A percentile compares a stretch with the other conserved stretches of the same genome.
phyloP scores from a whole-genome alignment of 2,113 vertebrate genomes.

The Tachysurus vachellii region DNA sequence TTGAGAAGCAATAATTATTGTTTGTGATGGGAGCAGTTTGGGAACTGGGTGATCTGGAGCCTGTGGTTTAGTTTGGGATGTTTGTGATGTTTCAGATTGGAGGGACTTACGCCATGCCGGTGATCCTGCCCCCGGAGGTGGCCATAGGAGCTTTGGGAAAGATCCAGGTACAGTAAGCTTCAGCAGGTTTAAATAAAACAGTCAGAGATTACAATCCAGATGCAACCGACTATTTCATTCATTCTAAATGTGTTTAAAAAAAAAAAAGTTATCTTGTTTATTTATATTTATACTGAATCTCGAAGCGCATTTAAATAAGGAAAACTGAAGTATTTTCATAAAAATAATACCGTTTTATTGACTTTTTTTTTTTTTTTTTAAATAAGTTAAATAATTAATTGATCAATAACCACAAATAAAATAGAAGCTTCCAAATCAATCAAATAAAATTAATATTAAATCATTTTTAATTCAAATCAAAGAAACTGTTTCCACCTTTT shows the following conservation, averaged over 20 bases:
- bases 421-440: not conserved
- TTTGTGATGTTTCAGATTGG: constrained; percentile 78
- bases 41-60: not conserved
- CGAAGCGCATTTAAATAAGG: too few species aligned
- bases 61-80: not conserved
- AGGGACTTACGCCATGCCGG: constrained; percentile 88
- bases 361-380: too few species aligned
- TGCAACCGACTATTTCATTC: too few species aligned
- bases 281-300: too few species aligned
- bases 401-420: not conserved
- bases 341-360: too few species aligned
- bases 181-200: constrained; percentile 22
- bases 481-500: not conserved
- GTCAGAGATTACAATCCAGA: too few species aligned
- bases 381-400: not conserved
- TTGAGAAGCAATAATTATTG: not conserved
- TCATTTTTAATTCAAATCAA: not conserved
- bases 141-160: constrained; percentile 91
- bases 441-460: not conserved
- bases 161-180: constrained; percentile 81
- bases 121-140: constrained; percentile 91
- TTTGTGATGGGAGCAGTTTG: not conserved
- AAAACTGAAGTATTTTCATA: too few species aligned
- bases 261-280: too few species aligned
- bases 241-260: too few species aligned